phyloP scores from a whole-genome alignment of 1,140 invertebrate genomes.

The Hormaphis cornu region DNA sequence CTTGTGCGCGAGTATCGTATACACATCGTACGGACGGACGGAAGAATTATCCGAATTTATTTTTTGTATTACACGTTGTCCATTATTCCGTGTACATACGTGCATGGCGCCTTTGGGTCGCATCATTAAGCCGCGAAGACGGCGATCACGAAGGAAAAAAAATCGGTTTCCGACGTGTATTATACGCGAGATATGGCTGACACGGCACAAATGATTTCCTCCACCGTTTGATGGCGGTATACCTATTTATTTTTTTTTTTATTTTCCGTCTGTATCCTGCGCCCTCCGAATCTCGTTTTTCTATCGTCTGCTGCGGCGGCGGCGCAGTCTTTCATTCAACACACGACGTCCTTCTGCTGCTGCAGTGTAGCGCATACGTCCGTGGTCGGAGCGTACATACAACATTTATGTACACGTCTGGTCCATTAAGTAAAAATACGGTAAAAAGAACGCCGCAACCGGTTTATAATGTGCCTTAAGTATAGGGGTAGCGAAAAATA shows the following conservation, averaged over 20 bases:
- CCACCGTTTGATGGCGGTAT: neutral
- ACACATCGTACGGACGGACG: too few relatives aligned
- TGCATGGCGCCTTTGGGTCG: conserved; percentile 30
- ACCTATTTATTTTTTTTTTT: too few relatives aligned
- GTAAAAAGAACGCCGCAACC: conserved; percentile 7
- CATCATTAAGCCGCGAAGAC: conserved; percentile 26
- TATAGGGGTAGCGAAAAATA: conserved; percentile 30
- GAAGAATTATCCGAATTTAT: too few relatives aligned
- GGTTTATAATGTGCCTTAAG: conserved; percentile 30
- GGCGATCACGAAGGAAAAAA: conserved; percentile 16
- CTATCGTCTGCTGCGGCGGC: too few relatives aligned
- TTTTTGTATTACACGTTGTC: neutral
- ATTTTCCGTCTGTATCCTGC: neutral
- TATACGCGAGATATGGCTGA: neutral
- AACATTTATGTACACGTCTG: too few relatives aligned
- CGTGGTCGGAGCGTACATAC: too few relatives aligned
- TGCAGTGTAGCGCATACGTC: too few relatives aligned
- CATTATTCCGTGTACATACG: too few relatives aligned
- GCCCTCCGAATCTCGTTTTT: neutral
- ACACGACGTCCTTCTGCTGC: too few relatives aligned
- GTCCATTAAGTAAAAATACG: conserved; percentile 22
- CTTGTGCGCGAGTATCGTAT: neutral
- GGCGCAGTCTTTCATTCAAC: too few relatives aligned
- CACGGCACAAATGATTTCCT: conserved; percentile 21
- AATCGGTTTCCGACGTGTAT: conserved; percentile 1